Evolutionary conservation across 2,888 invertebrate genomes (phyloP).

Genomic region (Drosophila peninsularis): DNA sequence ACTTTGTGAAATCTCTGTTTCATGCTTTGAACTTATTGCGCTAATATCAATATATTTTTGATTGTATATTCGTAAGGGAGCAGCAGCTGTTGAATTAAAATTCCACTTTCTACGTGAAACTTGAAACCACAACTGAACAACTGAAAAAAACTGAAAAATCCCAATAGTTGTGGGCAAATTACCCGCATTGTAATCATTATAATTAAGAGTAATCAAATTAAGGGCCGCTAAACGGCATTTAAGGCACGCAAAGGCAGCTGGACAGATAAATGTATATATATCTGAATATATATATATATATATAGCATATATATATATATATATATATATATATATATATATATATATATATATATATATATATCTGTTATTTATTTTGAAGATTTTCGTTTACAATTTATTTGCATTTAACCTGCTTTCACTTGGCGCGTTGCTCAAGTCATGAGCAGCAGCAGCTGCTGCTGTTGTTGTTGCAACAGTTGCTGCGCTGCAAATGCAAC

Average conservation of each 20-base stretch:
- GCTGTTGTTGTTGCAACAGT: slow-evolving; percentile 44
- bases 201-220: slow-evolving; percentile 71
- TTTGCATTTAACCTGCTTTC: slow-evolving; percentile 83
- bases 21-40: not conserved
- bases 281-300: not conserved
- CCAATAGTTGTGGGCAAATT: slow-evolving; percentile 37
- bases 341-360: not conserved
- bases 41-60: too few relatives aligned
- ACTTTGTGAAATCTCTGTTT: too few relatives aligned
- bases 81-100: not conserved
- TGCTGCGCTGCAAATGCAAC: slow-evolving; percentile 58
- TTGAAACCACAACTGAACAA: not conserved
- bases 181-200: slow-evolving; percentile 55
- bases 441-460: slow-evolving; percentile 58
- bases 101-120: slow-evolving; percentile 39
- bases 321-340: not conserved
- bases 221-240: slow-evolving; percentile 44
- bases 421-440: slow-evolving; percentile 67
- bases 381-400: slow-evolving; percentile 60
- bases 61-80: not conserved
- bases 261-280: not conserved
- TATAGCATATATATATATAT: not conserved
- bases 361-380: slow-evolving; percentile 7
- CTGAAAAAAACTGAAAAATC: not conserved
- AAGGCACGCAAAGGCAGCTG: slow-evolving; percentile 18